Evolutionary conservation across 2,888 invertebrate species (phyloP), one percentile per base, ranked within the genome.

Genomic region (Pyrgus malvae): DNA sequence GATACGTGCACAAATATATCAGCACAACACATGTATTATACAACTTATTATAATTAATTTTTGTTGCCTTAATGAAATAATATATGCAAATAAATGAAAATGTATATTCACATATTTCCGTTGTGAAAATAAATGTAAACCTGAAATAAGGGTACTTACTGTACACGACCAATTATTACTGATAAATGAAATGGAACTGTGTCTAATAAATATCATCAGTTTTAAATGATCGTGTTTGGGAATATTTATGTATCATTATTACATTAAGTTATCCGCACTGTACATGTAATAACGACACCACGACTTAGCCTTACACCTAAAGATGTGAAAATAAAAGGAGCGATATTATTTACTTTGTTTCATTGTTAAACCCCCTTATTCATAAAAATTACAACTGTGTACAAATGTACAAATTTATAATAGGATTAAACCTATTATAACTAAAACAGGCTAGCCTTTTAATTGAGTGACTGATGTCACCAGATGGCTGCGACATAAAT

Each of bases 261-360:
- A n/a, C n/a, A 17, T 67, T 68, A 56, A 65, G 66, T 71, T 68
- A 60, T 55, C 51, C 44, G 68, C 70, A 70, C 72, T 68, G 78
- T 80, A 80, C 69, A 72, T 69, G 68, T 70, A 69, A 59, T 69
- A 68, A 70, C 64, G 59, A 67, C 71, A 72, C 72, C 69, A 68
- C 70, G 60, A 68, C 58, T 69, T 80, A 79, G 74, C 72, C 74
- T 72, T 76, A 78, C 77, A 78, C 77, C 63, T 67, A 55, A 65
- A 70, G 62, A 73, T 72, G 73, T 77, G 76, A 74, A 68, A 74
- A 72, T 76, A 76, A 68, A 76, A 76, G 74, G 66, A 67, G 63
- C 57, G 57, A 61, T 70, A 72, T 59, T 57, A 60, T 55, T 40
- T 7, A 8, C 2, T n/a, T 58, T 27, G 57, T 60, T 63, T 68